Conservation (phyloP, 2,888 invertebrate species). For the Pogonocherus hispidulus region DNA sequence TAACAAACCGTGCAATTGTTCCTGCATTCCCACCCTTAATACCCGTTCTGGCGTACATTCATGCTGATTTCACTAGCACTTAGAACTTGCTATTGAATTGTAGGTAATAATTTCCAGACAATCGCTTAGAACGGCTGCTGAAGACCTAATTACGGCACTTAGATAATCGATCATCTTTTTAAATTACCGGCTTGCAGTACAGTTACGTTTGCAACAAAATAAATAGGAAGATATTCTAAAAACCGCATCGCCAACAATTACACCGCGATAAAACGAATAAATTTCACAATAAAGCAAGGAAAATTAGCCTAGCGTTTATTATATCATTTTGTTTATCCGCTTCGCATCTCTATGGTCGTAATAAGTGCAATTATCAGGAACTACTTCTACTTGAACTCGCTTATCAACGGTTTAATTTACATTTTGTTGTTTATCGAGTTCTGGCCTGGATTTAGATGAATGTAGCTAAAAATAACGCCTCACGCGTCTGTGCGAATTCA, state of each 20-base stretch:
- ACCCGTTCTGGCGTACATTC: background rate
- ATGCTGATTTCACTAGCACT: background rate
- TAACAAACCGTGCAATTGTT: too few species aligned
- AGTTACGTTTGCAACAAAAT: constrained; percentile 18
- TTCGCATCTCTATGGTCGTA: background rate
- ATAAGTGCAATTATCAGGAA: constrained; percentile 19
- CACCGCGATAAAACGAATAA: constrained; percentile 8
- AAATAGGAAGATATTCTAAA: constrained; percentile 15
- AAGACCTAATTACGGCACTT: constrained; percentile 12
- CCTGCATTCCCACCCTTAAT: too few species aligned
- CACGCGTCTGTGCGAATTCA: background rate
- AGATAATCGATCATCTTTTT: constrained; percentile 14
- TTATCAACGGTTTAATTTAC: constrained; percentile 7
- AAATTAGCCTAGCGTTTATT: constrained; percentile 13
- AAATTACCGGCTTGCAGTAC: constrained; percentile 13
- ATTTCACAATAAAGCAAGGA: constrained; percentile 11
- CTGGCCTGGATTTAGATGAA: constrained; percentile 5
- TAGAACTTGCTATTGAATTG: background rate
- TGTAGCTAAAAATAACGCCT: constrained; percentile 1
- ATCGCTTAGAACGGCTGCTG: background rate
- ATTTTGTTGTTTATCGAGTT: constrained; percentile 3
- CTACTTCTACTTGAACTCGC: constrained; percentile 20
- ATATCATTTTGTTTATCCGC: constrained; percentile 25
- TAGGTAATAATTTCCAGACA: background rate
- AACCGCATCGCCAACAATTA: constrained; percentile 13